phyloP scores from a whole-genome alignment of 2,797 vertebrate species.

The Prionace glauca region DNA sequence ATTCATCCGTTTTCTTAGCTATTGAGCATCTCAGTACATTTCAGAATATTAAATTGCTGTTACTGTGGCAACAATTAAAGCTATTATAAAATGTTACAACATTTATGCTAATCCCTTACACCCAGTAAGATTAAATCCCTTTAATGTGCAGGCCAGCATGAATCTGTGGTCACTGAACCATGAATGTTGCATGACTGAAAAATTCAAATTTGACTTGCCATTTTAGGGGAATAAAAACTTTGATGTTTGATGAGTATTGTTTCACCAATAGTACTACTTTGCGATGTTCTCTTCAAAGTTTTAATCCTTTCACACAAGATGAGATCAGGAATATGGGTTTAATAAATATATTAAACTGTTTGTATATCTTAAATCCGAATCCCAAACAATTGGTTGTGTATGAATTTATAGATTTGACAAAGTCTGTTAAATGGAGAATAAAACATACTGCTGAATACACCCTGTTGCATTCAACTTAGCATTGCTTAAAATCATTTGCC shows the following conservation, averaged over 20 bases:
- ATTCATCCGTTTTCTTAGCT: not conserved
- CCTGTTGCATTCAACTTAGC: not conserved
- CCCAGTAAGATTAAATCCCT: not conserved
- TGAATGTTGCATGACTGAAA: not conserved
- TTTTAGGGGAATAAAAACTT: conserved; percentile 11
- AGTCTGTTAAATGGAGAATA: not conserved
- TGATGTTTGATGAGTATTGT: conserved; percentile 2
- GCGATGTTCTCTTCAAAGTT: not conserved
- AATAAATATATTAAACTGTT: not conserved
- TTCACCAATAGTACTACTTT: conserved; percentile 9
- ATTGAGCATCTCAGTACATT: not conserved
- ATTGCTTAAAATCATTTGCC: not conserved
- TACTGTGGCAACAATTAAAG: conserved; percentile 11
- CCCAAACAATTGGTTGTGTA: not conserved
- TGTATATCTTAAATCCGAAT: not conserved
- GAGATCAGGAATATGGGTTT: not conserved
- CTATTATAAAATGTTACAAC: conserved; percentile 20
- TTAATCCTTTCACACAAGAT: conserved; percentile 8
- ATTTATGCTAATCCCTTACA: conserved; percentile 24
- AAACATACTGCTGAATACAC: not conserved
- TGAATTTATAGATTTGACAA: not conserved
- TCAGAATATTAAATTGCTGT: conserved; percentile 20
- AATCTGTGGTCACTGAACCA: not conserved
- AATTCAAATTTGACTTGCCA: conserved; percentile 25
- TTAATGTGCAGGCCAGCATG: conserved; percentile 11